These are phyloP conservation scores for Alitta virens DNA, from an alignment of 2,888 invertebrate genomes.

Conservation along the genomic window DNA sequence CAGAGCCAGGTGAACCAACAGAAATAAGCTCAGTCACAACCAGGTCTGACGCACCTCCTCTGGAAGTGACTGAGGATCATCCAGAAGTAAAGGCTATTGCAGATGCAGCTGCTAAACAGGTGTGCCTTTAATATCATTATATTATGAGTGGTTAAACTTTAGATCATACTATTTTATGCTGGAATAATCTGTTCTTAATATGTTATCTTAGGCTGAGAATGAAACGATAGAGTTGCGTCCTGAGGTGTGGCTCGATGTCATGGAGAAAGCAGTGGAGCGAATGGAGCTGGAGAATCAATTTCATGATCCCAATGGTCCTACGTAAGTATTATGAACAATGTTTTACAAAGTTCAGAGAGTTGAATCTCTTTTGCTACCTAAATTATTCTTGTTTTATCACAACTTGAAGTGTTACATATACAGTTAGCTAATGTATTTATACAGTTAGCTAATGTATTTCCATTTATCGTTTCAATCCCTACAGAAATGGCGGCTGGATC, in stretches of 20 bases:
- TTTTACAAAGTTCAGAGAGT: background rate
- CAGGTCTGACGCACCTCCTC: conserved; percentile 16
- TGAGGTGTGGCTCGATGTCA: conserved; percentile 48
- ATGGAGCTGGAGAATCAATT: conserved; percentile 45
- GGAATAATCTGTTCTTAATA: too few species aligned
- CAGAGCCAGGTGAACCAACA: conserved; percentile 3
- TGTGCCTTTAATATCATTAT: conserved; percentile 4
- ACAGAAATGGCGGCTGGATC: conserved; percentile 52
- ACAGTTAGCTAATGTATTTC: too few species aligned
- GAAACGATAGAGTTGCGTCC: conserved; percentile 35
- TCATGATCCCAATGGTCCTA: conserved; percentile 42
- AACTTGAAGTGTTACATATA: too few species aligned
- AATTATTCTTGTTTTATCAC: too few species aligned
- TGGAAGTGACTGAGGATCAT: conserved; percentile 42
- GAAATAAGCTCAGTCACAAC: background rate
- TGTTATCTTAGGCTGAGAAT: conserved; percentile 34
- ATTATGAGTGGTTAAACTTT: too few species aligned
- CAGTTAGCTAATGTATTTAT: too few species aligned
- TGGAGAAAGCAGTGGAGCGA: conserved; percentile 47
- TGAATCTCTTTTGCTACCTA: too few species aligned
- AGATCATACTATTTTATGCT: too few species aligned
- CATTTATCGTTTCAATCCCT: background rate
- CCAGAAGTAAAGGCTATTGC: conserved; percentile 52
- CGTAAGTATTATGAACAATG: conserved; percentile 36
- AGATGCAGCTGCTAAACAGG: conserved; percentile 46